Percentiles rank a stretch among this genome's conserved stretches.
Evolutionary conservation across 2,888 invertebrate species (phyloP).

Genomic region (Dugesia japonica): DNA sequence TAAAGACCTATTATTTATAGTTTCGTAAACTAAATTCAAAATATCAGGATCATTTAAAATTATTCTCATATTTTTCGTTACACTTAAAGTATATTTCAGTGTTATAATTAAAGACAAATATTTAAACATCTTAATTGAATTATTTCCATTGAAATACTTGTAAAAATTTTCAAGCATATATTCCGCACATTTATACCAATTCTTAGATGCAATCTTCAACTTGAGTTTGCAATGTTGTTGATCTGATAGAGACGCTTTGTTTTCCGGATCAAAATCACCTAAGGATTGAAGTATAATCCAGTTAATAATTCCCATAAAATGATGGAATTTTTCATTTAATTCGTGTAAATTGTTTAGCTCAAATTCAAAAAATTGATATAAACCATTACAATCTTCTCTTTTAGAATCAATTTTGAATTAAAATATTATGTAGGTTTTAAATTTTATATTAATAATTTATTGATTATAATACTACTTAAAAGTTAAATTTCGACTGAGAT

Average conservation of each 20-base stretch:
- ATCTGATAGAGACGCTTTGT: not conserved
- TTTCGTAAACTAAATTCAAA: not conserved
- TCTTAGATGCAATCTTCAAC: not conserved
- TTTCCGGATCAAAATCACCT: not conserved
- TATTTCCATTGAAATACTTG: not conserved
- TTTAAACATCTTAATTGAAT: not conserved
- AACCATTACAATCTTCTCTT: not conserved
- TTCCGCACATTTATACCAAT: not conserved
- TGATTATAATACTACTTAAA: too few relatives aligned
- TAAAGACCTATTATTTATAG: not conserved
- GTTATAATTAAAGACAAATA: not conserved
- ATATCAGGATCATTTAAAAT: not conserved
- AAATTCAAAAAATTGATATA: not conserved
- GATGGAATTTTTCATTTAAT: conserved; percentile 11
- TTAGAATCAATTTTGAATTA: conserved; percentile 7
- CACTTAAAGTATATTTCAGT: not conserved
- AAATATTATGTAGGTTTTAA: too few relatives aligned
- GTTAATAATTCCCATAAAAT: not conserved
- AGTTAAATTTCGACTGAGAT: too few relatives aligned
- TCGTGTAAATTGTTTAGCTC: not conserved
- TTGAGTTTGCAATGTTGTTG: not conserved
- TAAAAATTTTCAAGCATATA: not conserved
- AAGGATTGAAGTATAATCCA: not conserved
- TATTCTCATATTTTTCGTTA: not conserved
- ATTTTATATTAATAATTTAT: too few relatives aligned